These are phyloP conservation scores for Triplophysa siluroides DNA, from an alignment of 2,113 vertebrate species.

Conservation along the genomic window DNA sequence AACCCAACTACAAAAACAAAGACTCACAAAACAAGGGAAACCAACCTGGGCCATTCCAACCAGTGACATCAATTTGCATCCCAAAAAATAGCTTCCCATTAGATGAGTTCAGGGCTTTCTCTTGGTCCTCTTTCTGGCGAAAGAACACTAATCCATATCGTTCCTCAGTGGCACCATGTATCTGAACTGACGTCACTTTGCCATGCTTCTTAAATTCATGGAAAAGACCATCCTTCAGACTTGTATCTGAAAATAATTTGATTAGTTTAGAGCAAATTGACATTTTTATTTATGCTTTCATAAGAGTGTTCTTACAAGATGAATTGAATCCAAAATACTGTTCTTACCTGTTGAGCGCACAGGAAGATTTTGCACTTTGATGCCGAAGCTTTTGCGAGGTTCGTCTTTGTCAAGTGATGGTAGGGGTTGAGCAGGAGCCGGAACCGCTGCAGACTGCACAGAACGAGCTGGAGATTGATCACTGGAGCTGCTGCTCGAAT, in stretches of 20 bases:
- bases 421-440: conserved; percentile 88
- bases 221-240: conserved; percentile 98
- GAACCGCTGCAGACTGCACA: conserved; percentile 93
- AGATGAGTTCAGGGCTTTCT: conserved; percentile 92
- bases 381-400: conserved; percentile 97
- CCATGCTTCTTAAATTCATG: conserved; percentile 99
- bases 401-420: conserved; percentile 95
- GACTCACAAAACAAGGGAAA: conserved; percentile 2
- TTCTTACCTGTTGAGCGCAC: conserved; percentile 94
- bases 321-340: no score
- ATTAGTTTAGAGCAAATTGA: no score
- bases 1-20: not conserved
- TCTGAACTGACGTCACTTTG: conserved; percentile 98
- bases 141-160: conserved; percentile 98
- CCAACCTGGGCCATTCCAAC: conserved; percentile 96
- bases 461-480: conserved; percentile 95
- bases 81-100: conserved; percentile 99
- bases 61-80: conserved; percentile 98
- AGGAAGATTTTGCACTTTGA: conserved; percentile 99
- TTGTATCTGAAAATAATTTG: conserved; percentile 82
- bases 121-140: conserved; percentile 97
- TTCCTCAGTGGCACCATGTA: conserved; percentile 93
- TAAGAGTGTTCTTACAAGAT: not conserved
- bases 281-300: not conserved
- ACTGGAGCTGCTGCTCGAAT: conserved; percentile 97